A percentile compares a stretch with the other conserved stretches of the same genome.
Evolutionary conservation across 2,113 vertebrate species (phyloP).

Genomic region (Caranx melampygus): DNA sequence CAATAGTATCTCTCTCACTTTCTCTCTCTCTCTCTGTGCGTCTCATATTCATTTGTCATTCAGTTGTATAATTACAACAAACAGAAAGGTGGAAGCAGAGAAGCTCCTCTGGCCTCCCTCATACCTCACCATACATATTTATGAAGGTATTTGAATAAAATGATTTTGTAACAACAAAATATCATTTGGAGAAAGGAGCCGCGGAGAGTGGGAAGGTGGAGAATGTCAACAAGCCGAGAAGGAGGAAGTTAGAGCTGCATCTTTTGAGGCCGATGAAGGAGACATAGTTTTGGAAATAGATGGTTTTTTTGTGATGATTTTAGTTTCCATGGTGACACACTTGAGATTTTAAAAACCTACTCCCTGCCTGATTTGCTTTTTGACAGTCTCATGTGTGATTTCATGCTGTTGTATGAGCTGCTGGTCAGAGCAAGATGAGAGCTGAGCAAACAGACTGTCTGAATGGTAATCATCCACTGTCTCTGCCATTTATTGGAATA

Average conservation of each 20-base stretch:
- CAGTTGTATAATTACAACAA: constrained; percentile 34
- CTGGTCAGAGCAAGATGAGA: background rate
- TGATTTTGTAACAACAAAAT: constrained; percentile 52
- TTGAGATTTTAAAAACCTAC: background rate
- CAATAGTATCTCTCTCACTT: background rate
- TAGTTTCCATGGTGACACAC: constrained; percentile 10
- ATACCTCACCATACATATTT: constrained; percentile 54
- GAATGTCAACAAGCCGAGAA: constrained; percentile 24
- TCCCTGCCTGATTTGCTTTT: background rate
- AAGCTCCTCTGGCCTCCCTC: constrained; percentile 15
- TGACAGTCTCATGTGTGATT: background rate
- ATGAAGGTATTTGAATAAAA: constrained; percentile 61
- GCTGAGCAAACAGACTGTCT: too few species aligned
- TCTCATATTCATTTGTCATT: constrained; percentile 6
- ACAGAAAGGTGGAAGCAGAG: constrained; percentile 16
- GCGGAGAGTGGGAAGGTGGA: constrained; percentile 16
- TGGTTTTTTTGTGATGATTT: constrained; percentile 6
- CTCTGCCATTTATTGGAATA: too few species aligned
- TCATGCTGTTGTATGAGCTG: background rate
- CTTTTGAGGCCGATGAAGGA: constrained; percentile 6
- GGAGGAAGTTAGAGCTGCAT: too few species aligned
- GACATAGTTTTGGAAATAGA: background rate
- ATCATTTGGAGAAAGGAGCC: constrained; percentile 23
- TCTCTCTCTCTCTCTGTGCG: background rate
- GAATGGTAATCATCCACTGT: too few species aligned